Conservation (phyloP, 2,797 vertebrate genomes). For the Paguma larvata region DNA sequence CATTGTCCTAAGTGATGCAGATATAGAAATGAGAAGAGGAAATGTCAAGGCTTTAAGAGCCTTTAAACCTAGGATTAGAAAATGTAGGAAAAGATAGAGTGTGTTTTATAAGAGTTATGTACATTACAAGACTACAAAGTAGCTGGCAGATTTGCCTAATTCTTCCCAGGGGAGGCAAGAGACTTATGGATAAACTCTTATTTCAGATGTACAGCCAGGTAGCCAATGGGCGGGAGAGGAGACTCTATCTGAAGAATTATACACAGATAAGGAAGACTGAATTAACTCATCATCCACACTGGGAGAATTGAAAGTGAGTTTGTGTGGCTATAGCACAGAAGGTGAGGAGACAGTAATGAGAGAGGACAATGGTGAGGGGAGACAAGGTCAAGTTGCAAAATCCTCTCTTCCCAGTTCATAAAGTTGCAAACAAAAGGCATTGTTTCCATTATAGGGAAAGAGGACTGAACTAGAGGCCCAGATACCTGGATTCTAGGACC, state of each 20-base stretch:
- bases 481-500: background rate
- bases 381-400: background rate
- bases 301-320: background rate
- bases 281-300: background rate
- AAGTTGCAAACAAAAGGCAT: background rate
- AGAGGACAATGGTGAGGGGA: background rate
- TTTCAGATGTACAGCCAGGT: background rate
- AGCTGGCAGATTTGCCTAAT: background rate
- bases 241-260: background rate
- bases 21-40: background rate
- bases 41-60: background rate
- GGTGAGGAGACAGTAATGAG: background rate
- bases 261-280: background rate
- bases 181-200: background rate
- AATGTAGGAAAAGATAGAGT: background rate
- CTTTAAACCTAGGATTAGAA: background rate
- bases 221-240: background rate
- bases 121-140: background rate
- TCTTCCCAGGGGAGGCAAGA: background rate
- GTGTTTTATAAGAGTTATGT: background rate
- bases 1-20: background rate
- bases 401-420: background rate
- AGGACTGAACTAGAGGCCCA: background rate
- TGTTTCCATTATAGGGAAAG: background rate
- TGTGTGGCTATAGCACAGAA: background rate